Percentiles rank a stretch among this genome's conserved stretches.
These are phyloP conservation scores for Podarcis muralis DNA, from an alignment of 2,113 vertebrate genomes.

Conservation along the genomic window DNA sequence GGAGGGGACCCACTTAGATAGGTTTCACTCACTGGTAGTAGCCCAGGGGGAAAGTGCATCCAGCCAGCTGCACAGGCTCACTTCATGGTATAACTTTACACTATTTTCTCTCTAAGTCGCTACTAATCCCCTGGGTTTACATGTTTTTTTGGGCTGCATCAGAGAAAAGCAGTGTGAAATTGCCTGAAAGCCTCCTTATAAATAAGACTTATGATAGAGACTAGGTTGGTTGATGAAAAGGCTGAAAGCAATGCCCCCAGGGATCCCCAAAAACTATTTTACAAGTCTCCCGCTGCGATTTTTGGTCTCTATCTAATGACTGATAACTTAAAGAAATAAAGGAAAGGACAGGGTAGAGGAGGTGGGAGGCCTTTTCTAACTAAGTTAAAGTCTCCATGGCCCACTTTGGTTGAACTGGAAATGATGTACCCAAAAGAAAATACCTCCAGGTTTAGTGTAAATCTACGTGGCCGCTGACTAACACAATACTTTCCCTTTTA, in stretches of 20 bases:
- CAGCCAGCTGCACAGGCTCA: slow-evolving; percentile 68
- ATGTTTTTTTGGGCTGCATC: slow-evolving; percentile 75
- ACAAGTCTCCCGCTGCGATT: slow-evolving; percentile 61
- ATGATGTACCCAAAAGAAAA: slow-evolving; percentile 29
- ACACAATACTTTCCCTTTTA: slow-evolving; percentile 33
- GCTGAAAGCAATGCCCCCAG: slow-evolving; percentile 66
- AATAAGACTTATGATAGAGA: slow-evolving; percentile 78
- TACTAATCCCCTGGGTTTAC: slow-evolving; percentile 82
- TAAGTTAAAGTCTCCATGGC: slow-evolving; percentile 44
- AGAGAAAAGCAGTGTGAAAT: slow-evolving; percentile 81
- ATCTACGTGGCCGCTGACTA: slow-evolving; percentile 31
- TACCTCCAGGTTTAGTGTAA: slow-evolving; percentile 10
- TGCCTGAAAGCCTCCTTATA: slow-evolving; percentile 81
- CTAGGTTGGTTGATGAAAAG: slow-evolving; percentile 75
- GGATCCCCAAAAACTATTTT: slow-evolving; percentile 62
- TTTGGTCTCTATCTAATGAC: slow-evolving; percentile 64
- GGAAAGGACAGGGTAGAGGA: background rate
- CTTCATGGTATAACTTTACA: slow-evolving; percentile 78
- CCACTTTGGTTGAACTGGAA: slow-evolving; percentile 38
- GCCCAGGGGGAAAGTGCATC: slow-evolving; percentile 71
- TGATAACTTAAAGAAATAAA: slow-evolving; percentile 42
- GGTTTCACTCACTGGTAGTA: slow-evolving; percentile 72
- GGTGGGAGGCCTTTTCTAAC: slow-evolving; percentile 20
- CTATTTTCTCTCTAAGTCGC: slow-evolving; percentile 77
- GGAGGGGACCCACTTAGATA: slow-evolving; percentile 68